phyloP scores from a whole-genome alignment of 2,113 vertebrate genomes.

The Anguilla japonica region DNA sequence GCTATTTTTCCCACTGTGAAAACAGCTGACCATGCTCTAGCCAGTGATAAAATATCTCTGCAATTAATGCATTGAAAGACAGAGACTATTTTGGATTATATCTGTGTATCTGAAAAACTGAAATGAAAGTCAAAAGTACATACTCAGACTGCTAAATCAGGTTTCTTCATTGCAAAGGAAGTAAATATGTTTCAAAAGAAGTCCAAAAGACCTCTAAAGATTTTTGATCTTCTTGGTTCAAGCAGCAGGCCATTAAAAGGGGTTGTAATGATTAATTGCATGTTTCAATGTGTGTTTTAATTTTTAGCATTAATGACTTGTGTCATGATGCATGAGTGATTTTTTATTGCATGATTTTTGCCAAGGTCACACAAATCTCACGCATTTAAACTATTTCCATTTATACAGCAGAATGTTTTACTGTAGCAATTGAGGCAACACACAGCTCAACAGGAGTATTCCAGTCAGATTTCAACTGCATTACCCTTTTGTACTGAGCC shows the following conservation, averaged over 20 bases:
- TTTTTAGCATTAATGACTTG: background rate
- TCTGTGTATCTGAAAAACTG: background rate
- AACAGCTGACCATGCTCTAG: background rate
- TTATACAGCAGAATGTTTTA: background rate
- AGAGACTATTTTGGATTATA: background rate
- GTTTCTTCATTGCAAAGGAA: background rate
- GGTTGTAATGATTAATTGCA: constrained; percentile 1
- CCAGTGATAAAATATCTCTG: background rate
- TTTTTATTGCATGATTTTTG: background rate
- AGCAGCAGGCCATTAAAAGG: background rate
- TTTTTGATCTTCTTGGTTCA: background rate
- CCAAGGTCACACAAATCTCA: background rate
- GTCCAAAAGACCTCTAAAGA: background rate
- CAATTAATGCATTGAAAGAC: background rate
- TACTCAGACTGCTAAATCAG: background rate
- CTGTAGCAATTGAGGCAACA: background rate
- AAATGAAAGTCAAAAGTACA: background rate
- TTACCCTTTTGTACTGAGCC: background rate
- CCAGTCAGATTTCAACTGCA: background rate
- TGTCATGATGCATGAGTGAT: background rate
- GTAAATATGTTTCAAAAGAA: background rate
- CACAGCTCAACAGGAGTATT: background rate
- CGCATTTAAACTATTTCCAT: background rate
- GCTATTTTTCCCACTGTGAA: background rate
- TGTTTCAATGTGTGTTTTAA: background rate